Evolutionary conservation across 2,888 invertebrate genomes (phyloP).

Genomic region (Xanthorhoe spadicearia): DNA sequence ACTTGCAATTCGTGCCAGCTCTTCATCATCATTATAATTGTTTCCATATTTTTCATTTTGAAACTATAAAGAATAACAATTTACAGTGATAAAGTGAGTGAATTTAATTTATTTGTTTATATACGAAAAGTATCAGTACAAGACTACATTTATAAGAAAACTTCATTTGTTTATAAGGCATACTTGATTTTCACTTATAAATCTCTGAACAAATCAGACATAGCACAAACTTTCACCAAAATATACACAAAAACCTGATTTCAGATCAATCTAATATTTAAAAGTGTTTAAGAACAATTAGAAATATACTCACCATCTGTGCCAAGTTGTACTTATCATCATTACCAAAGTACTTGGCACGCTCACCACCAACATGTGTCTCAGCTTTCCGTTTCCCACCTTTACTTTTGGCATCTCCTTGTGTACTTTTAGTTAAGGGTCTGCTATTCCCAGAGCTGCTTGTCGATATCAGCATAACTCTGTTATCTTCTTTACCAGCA

Average conservation of each 20-base stretch:
- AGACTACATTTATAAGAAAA: no score
- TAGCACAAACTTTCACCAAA: no score
- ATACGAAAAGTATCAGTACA: no score
- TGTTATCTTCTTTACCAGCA: conserved; percentile 68
- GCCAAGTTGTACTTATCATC: conserved; percentile 94
- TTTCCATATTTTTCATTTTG: conserved; percentile 92
- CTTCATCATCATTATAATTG: conserved; percentile 91
- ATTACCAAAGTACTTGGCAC: conserved; percentile 93
- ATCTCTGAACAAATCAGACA: no score
- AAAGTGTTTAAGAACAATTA: not conserved
- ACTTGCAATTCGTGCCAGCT: conserved; percentile 90
- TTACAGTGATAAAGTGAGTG: not conserved
- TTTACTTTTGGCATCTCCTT: conserved; percentile 74
- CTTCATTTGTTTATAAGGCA: no score
- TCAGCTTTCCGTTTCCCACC: conserved; percentile 85
- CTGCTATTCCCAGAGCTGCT: conserved; percentile 88
- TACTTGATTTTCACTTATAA: no score
- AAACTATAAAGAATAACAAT: conserved; percentile 82
- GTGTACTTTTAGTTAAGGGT: conserved; percentile 82
- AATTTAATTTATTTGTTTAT: not conserved
- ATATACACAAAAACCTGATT: no score
- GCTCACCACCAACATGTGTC: conserved; percentile 90
- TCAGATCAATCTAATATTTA: not conserved
- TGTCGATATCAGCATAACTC: conserved; percentile 88
- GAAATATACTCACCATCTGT: conserved; percentile 87